Evolutionary conservation across 2,888 invertebrate genomes (phyloP), one percentile per base, ranked within the genome.

Genomic region (Sycophila texana): DNA sequence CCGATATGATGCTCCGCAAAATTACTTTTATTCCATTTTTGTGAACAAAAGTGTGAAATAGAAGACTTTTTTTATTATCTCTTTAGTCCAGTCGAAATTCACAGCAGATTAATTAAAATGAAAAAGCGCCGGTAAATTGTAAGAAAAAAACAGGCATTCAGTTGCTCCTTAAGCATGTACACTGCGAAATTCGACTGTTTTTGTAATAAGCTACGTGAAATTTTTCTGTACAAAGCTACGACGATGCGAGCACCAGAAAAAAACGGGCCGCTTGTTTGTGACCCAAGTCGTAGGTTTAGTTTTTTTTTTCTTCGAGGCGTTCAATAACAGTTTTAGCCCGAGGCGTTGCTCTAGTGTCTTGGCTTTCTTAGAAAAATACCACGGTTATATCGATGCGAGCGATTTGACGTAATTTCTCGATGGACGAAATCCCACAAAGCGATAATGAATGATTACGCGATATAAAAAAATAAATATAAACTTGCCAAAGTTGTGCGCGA

Each of bases 401-500:
- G 58, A 49, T 39, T 18, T 30, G 49, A 75, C 13, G 16, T 39
- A 30, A 55, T 47, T 61, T 75, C 67, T 61, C 61, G 10, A 10
- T 10, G 63, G 26, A 76, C 39, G 53, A 70, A 67, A 75, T 22
- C n/a, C 58, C 65, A 71, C 61, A 57, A 63, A 63, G 13, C 57
- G n/a, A 55, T 30, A 51, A 47, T n/a, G n/a, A 70, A 58, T 39
- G 39, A 39, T 39, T 10, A 39, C 39, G 39, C 39, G 39, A 39
- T 39, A 39, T 39, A 74, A 47, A 51, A 65, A 47, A 74, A 68
- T 63, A 30, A 10, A 47, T 14, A 14, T 13, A 20, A 68, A 74
- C 39, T 80, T 74, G 74, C 80, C 80, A 74, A 80, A 77, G 77
- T 74, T 74, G 18, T n/a, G 53, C 51, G 61, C 51, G 53, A 74